Conservation (phyloP, 2,797 vertebrate species). For the Bradypodion ventrale region DNA sequence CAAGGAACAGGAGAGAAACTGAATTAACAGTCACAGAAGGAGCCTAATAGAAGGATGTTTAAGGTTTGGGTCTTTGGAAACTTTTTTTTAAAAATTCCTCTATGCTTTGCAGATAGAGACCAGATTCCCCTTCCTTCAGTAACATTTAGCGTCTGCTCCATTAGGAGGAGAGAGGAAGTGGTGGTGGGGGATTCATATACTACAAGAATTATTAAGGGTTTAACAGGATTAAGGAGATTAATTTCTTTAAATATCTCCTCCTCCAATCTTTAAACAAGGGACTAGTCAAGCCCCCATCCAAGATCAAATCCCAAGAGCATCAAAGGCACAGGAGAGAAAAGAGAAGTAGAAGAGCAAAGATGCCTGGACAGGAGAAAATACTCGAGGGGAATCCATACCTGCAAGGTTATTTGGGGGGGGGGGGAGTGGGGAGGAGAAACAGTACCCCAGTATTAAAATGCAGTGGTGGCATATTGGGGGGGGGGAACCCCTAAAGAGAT, state of each 20-base stretch:
- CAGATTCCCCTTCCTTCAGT: background rate
- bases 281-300: conserved; percentile 47
- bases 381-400: background rate
- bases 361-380: conserved; percentile 18
- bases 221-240: conserved; percentile 50
- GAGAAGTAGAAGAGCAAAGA: background rate
- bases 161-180: conserved; percentile 38
- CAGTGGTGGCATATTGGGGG: background rate
- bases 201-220: conserved; percentile 34
- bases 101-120: conserved; percentile 32
- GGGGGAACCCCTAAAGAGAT: conserved; percentile 8
- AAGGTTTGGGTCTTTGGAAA: conserved; percentile 49
- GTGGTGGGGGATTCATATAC: background rate
- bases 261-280: conserved; percentile 46
- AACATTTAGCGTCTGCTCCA: conserved; percentile 48
- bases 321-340: conserved; percentile 43
- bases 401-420: background rate
- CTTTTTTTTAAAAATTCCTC: conserved; percentile 25
- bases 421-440: conserved; percentile 17
- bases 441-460: background rate
- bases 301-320: conserved; percentile 47
- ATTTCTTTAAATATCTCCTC: conserved; percentile 58
- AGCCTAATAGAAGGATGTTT: conserved; percentile 47
- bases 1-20: conserved; percentile 65
- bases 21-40: conserved; percentile 62